A percentile compares a stretch with the other conserved stretches of the same genome.
Evolutionary conservation across 2,113 vertebrate genomes (phyloP).

Genomic region (Glareola pratincola): DNA sequence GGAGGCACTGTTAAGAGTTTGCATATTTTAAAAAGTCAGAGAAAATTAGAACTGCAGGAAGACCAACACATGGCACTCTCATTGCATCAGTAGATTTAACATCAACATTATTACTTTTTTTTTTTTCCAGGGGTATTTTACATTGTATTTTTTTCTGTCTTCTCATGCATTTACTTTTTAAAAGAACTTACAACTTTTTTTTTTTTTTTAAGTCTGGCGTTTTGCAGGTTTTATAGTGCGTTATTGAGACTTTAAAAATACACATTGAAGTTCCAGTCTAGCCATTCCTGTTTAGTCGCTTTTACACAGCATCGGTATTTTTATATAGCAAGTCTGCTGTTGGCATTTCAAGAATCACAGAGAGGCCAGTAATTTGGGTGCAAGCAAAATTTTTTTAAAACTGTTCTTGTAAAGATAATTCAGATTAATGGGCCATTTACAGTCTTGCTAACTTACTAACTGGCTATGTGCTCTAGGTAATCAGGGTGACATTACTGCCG

Average conservation of each 20-base stretch:
- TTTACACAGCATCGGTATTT: conserved; percentile 65
- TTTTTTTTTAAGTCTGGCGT: not conserved
- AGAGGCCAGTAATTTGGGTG: conserved; percentile 72
- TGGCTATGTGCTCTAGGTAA: conserved; percentile 79
- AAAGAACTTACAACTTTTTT: not conserved
- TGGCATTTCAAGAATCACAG: conserved; percentile 81
- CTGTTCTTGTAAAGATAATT: conserved; percentile 85
- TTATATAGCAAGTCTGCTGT: conserved; percentile 57
- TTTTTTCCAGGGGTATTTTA: not conserved
- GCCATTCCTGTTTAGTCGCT: conserved; percentile 64
- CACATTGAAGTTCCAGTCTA: conserved; percentile 59
- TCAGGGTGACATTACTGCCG: conserved; percentile 85
- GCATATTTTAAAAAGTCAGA: conserved; percentile 39
- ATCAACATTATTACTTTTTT: not conserved
- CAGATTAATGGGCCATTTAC: conserved; percentile 81
- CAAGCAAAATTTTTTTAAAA: conserved; percentile 75
- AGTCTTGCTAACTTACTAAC: conserved; percentile 73
- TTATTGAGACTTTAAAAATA: not conserved
- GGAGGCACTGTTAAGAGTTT: conserved; percentile 5
- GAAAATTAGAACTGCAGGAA: conserved; percentile 18
- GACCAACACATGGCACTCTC: not conserved
- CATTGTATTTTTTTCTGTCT: not conserved
- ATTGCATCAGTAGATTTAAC: not conserved
- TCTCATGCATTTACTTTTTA: not conserved
- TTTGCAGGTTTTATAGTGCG: not conserved